phyloP scores from a whole-genome alignment of 2,113 vertebrate genomes.

The Chunga burmeisteri region DNA sequence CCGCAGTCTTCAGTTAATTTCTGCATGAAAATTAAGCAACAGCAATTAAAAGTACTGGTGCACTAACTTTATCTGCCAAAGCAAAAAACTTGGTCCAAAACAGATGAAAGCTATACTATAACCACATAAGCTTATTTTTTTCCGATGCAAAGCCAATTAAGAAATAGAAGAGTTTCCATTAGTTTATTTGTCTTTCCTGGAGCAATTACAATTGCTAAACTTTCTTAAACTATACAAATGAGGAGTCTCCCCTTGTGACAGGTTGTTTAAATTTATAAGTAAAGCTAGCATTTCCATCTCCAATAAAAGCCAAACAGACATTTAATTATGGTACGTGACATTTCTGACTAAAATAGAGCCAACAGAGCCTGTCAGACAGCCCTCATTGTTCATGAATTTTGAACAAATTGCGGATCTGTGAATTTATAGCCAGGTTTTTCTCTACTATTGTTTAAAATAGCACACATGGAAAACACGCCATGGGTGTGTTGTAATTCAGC shows the following conservation, averaged over 20 bases:
- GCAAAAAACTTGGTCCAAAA: not conserved
- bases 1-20: not conserved
- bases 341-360: conserved; percentile 86
- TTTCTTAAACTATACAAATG: conserved; percentile 66
- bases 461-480: conserved; percentile 80
- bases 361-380: conserved; percentile 75
- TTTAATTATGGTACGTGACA: conserved; percentile 85
- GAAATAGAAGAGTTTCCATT: conserved; percentile 62
- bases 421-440: conserved; percentile 79
- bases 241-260: conserved; percentile 65
- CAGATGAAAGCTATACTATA: conserved; percentile 49
- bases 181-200: conserved; percentile 75
- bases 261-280: conserved; percentile 76
- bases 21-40: not conserved
- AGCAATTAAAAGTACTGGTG: not conserved
- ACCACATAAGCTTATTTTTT: conserved; percentile 45
- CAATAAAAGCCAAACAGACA: conserved; percentile 72
- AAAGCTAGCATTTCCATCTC: conserved; percentile 71
- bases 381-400: conserved; percentile 69
- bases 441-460: conserved; percentile 77
- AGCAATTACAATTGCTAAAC: conserved; percentile 70
- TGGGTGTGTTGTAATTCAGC: conserved; percentile 73
- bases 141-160: conserved; percentile 60
- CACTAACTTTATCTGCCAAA: not conserved
- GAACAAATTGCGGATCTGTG: conserved; percentile 77